Evolutionary conservation across 2,113 vertebrate genomes (phyloP).

Genomic region (Thamnophis sirtalis): DNA sequence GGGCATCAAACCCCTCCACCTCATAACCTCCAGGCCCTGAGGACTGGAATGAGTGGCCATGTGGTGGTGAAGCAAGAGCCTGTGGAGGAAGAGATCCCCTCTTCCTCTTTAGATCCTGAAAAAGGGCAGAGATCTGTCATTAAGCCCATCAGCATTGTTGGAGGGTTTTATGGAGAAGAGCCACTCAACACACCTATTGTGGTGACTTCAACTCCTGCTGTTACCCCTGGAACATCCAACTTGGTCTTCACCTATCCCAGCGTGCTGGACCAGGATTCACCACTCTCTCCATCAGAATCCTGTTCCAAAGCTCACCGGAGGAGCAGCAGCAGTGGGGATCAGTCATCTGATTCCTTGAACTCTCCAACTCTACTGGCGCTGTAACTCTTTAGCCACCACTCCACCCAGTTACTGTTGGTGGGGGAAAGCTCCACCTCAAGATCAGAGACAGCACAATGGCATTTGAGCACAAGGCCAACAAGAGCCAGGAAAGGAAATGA

Average conservation of each 20-base stretch:
- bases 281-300: constrained; percentile 91
- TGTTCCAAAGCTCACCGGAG: constrained; percentile 98
- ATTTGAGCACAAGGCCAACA: constrained; percentile 58
- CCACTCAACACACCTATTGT: constrained; percentile 97
- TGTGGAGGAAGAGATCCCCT: constrained; percentile 75
- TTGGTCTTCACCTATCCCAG: constrained; percentile 98
- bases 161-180: constrained; percentile 86
- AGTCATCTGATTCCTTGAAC: constrained; percentile 99
- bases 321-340: constrained; percentile 98
- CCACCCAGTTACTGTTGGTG: constrained; percentile 38
- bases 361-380: constrained; percentile 96
- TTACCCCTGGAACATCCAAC: constrained; percentile 87
- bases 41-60: constrained; percentile 44
- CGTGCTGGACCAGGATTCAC: constrained; percentile 94
- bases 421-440: constrained; percentile 33
- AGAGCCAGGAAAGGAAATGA: constrained; percentile 55
- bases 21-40: constrained; percentile 76
- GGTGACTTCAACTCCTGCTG: constrained; percentile 90
- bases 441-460: constrained; percentile 67
- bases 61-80: constrained; percentile 95
- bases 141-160: constrained; percentile 94
- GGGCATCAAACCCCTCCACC: constrained; percentile 76
- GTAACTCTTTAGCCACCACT: constrained; percentile 69
- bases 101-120: constrained; percentile 64
- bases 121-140: constrained; percentile 92